Percentiles rank a stretch among this genome's conserved stretches.
Evolutionary conservation across 2,113 vertebrate species (phyloP).

Genomic region (Phainopepla nitens): DNA sequence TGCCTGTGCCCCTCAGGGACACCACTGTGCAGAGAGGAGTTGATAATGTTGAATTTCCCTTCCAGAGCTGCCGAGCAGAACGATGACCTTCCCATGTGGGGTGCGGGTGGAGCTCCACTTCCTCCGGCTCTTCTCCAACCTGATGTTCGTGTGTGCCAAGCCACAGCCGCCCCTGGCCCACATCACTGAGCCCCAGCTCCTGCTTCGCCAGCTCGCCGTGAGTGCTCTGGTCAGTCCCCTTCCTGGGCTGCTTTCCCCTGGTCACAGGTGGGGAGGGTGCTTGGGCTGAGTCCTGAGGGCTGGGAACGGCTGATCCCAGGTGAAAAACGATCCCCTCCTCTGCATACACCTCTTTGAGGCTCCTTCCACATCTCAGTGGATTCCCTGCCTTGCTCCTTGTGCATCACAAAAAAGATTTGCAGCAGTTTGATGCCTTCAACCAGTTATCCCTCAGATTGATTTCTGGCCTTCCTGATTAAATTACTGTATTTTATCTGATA

Average conservation of each 20-base stretch:
- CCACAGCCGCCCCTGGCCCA: conserved; percentile 46
- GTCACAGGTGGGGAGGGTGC: not conserved
- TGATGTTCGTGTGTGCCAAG: conserved; percentile 76
- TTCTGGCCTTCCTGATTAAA: not conserved
- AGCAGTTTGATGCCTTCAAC: not conserved
- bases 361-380: not conserved
- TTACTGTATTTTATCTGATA: not conserved
- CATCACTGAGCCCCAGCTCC: conserved; percentile 64
- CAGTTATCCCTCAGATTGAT: not conserved
- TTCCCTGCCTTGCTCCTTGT: not conserved
- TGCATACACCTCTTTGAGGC: not conserved
- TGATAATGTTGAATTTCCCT: not conserved
- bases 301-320: not conserved
- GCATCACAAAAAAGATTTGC: not conserved
- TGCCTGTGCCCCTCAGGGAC: not conserved
- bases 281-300: not conserved
- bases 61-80: conserved; percentile 67
- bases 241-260: not conserved
- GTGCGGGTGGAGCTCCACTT: conserved; percentile 75
- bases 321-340: not conserved
- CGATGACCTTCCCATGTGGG: conserved; percentile 71
- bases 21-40: not conserved
- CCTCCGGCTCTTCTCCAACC: conserved; percentile 80
- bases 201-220: conserved; percentile 70
- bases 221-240: conserved; percentile 8